phyloP scores from a whole-genome alignment of 2,113 vertebrate species.

The Zingel zingel region DNA sequence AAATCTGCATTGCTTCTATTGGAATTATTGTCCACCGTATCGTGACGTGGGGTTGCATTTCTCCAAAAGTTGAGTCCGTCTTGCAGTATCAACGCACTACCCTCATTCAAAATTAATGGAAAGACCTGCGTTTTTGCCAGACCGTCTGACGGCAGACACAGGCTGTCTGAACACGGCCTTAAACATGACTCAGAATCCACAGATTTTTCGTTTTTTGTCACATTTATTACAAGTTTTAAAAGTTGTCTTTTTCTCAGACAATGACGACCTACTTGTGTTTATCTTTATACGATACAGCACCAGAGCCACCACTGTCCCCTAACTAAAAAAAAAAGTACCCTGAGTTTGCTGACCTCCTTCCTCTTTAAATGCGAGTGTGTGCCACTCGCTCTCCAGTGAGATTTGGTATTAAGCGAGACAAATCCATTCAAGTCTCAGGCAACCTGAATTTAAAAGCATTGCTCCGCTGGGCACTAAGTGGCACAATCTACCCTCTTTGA shows the following conservation, averaged over 20 bases:
- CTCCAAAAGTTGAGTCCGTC: too few relatives aligned
- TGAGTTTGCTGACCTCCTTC: background rate
- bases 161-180: too few relatives aligned
- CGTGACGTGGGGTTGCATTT: too few relatives aligned
- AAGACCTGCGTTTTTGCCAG: too few relatives aligned
- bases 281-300: background rate
- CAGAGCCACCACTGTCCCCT: background rate
- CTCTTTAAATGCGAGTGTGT: background rate
- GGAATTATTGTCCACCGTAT: too few relatives aligned
- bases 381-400: background rate
- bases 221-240: background rate
- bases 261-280: background rate
- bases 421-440: conserved; percentile 7
- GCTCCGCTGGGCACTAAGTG: conserved; percentile 19
- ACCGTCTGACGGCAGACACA: too few relatives aligned
- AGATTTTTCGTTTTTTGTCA: too few relatives aligned
- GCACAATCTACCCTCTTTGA: conserved; percentile 33
- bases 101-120: too few relatives aligned
- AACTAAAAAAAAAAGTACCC: background rate
- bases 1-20: too few relatives aligned
- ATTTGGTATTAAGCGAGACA: background rate
- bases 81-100: too few relatives aligned
- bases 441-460: conserved; percentile 15
- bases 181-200: too few relatives aligned
- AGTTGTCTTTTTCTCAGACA: background rate